Base-by-base conservation (phyloP, 2,113 vertebrate genomes). In the Crotalus helleri region DNA sequence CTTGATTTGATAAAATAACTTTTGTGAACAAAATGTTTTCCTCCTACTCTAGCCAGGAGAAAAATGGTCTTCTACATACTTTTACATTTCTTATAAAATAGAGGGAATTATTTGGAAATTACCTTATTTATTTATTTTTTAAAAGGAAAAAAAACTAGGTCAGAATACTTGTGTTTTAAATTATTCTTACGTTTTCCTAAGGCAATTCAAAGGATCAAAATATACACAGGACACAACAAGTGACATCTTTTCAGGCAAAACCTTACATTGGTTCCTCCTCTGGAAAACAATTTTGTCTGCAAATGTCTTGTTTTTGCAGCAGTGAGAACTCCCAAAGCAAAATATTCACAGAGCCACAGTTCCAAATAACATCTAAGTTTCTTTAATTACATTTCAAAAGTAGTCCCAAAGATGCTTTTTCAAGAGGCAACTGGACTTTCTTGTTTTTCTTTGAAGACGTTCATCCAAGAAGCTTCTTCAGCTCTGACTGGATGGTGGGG, bases 1-100 rank as follows among this genome's bases (percentile, higher is more conserved):
- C 95, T 94, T 90, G 90, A 94, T 90, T 26, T 33, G 61, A 90
- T 91, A 93, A 81, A 93, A 61, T 85, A 90, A 81, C 61, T 91
- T 94, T 64, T 89, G 91, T 92, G 3, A 94, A 92, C 58, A 29
- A 19, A 93, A 90, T 5, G 3, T 4, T 10, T 49, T 0, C 88
- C 88, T 39, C 5, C 91, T 53, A 1, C 1, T 57, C 12, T 92
- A 29, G 59, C 33, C 33, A 92, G 49, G 39, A 15, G 88, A 0
- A 85, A 93, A 90, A 85, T 46, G 24, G 10, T 85, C 46, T 86
- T 2, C 44, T 89, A 7, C 1, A 3, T 39, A 46, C 46, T 33
- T 69, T 15, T 39, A 39, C 39, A 24, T 9, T 0, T 81, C 86
- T 93, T 87, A 51, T n/a, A 91, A 88, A 88, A 89, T 91, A 69